These are phyloP conservation scores for Ennomos fuscantarius DNA, from an alignment of 2,888 invertebrate genomes.

Conservation along the genomic window DNA sequence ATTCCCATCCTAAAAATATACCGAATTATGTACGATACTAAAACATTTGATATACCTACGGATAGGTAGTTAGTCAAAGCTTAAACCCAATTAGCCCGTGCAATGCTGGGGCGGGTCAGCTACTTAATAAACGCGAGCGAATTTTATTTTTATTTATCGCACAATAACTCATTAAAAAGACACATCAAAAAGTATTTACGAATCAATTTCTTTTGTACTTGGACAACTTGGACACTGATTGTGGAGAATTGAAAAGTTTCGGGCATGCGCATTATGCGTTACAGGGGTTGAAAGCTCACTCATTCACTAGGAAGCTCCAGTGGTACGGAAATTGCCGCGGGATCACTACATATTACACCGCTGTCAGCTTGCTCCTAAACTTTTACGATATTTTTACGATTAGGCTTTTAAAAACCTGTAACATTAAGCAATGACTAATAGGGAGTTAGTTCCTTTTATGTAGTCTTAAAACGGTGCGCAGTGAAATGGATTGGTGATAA, in stretches of 20 bases:
- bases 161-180: background rate
- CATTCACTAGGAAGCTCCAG: slow-evolving; percentile 67
- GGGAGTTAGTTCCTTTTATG: background rate
- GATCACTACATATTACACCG: slow-evolving; percentile 40
- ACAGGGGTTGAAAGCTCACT: slow-evolving; percentile 45
- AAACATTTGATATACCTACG: too few species aligned
- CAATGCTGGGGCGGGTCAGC: too few species aligned
- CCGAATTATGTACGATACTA: too few species aligned
- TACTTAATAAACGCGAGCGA: too few species aligned
- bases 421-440: background rate
- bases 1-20: too few species aligned
- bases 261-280: slow-evolving; percentile 64
- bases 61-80: too few species aligned
- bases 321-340: slow-evolving; percentile 49
- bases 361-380: slow-evolving; percentile 45
- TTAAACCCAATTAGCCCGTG: too few species aligned
- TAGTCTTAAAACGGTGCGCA: background rate
- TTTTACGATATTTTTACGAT: slow-evolving; percentile 53
- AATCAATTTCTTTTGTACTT: slow-evolving; percentile 28
- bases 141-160: too few species aligned
- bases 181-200: slow-evolving; percentile 10
- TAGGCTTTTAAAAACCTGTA: background rate
- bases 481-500: slow-evolving; percentile 21
- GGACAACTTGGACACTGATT: slow-evolving; percentile 28
- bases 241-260: slow-evolving; percentile 51